Percentiles rank a stretch among this genome's conserved stretches.
Conservation (phyloP, 2,113 vertebrate genomes). For the Cyprinus carpio region DNA sequence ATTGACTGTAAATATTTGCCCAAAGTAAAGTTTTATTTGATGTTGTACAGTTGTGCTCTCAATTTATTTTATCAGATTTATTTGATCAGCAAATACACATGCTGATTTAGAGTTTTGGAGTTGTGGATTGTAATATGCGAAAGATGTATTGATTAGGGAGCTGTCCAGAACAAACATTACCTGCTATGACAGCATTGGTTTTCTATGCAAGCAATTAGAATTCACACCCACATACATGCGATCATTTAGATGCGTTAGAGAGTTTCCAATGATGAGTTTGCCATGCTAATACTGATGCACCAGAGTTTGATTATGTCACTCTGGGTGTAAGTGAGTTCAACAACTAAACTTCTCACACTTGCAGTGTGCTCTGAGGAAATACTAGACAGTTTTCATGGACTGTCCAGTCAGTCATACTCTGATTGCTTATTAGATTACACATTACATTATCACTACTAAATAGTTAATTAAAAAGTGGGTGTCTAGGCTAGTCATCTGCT, state of each 20-base stretch:
- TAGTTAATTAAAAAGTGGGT: not conserved
- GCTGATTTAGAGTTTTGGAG: not conserved
- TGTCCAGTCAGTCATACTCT: not conserved
- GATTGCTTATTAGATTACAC: not conserved
- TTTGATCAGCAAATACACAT: not conserved
- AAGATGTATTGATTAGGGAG: not conserved
- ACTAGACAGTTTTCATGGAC: not conserved
- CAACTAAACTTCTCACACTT: constrained; percentile 54
- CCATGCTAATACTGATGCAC: constrained; percentile 68
- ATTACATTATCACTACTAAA: not conserved
- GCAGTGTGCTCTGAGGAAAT: constrained; percentile 60
- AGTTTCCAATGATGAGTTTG: constrained; percentile 59
- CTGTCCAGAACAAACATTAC: not conserved
- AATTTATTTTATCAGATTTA: not conserved
- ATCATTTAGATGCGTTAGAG: not conserved
- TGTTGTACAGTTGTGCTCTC: not conserved
- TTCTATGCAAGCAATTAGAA: not conserved
- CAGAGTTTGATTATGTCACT: constrained; percentile 43
- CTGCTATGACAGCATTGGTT: not conserved
- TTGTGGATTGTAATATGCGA: not conserved
- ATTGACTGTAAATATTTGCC: not conserved
- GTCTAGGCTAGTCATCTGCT: too few relatives aligned
- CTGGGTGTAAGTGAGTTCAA: constrained; percentile 62
- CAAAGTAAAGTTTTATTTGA: not conserved
- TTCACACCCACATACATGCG: not conserved